Conservation (phyloP, 2,888 invertebrate species). For the Rotaria magnacalcarata region DNA sequence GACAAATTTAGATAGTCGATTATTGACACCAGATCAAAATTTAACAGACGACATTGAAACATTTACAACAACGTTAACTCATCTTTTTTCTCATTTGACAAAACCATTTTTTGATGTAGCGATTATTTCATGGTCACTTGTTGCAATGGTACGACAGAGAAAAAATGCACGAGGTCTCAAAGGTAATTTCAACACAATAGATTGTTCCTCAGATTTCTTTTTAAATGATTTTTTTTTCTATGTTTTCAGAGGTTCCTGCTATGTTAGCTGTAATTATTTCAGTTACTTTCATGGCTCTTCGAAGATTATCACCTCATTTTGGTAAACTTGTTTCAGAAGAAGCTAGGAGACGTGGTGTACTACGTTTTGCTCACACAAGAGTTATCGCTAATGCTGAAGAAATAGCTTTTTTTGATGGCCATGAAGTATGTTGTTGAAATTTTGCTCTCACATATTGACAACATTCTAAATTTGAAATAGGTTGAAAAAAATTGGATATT, state of each 20-base stretch:
- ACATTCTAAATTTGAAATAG: neutral
- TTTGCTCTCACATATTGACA: neutral
- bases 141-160: slow-evolving; percentile 64
- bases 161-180: neutral
- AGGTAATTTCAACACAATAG: neutral
- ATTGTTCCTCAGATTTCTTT: neutral
- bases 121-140: slow-evolving; percentile 81
- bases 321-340: slow-evolving; percentile 91
- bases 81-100: slow-evolving; percentile 91
- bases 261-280: slow-evolving; percentile 76
- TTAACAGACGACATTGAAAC: slow-evolving; percentile 91
- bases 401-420: slow-evolving; percentile 95
- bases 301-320: slow-evolving; percentile 81
- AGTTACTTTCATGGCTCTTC: slow-evolving; percentile 76
- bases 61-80: slow-evolving; percentile 83
- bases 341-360: slow-evolving; percentile 83
- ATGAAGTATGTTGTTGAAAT: slow-evolving; percentile 56
- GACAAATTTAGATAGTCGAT: neutral
- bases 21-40: slow-evolving; percentile 75
- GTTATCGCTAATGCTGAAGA: slow-evolving; percentile 95
- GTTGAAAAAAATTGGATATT: neutral
- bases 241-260: neutral
- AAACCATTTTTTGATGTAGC: slow-evolving; percentile 91
- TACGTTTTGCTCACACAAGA: slow-evolving; percentile 84
- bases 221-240: neutral